phyloP scores from a whole-genome alignment of 2,888 invertebrate species.

The Rotaria macrura region DNA sequence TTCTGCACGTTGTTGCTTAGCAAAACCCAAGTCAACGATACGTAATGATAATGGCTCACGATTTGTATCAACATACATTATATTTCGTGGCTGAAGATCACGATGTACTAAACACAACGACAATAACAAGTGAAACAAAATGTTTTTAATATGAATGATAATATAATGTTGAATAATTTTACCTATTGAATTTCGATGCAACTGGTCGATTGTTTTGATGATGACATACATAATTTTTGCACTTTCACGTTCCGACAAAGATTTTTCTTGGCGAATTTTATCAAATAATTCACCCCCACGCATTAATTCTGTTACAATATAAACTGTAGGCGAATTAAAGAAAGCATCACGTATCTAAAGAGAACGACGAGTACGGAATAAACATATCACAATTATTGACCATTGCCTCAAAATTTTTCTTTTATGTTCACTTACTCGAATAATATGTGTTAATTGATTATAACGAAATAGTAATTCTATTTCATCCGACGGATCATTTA shows the following conservation, averaged over 20 bases:
- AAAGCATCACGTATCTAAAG: conserved; percentile 19
- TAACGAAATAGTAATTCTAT: conserved; percentile 88
- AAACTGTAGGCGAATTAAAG: conserved; percentile 54
- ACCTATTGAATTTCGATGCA: conserved; percentile 68
- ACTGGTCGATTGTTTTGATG: conserved; percentile 74
- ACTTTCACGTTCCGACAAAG: conserved; percentile 80
- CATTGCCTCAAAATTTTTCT: too few species aligned
- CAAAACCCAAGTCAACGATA: conserved; percentile 93
- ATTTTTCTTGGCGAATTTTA: conserved; percentile 67
- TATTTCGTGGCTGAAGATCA: conserved; percentile 93
- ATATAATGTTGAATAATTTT: background rate
- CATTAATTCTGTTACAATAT: conserved; percentile 81
- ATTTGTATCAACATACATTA: conserved; percentile 75
- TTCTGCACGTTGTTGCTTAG: conserved; percentile 86
- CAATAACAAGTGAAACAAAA: background rate
- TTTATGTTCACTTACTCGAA: conserved; percentile 72
- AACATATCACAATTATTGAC: too few species aligned
- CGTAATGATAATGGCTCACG: conserved; percentile 74
- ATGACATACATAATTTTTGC: conserved; percentile 76
- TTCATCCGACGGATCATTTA: conserved; percentile 88
- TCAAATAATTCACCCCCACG: conserved; percentile 88
- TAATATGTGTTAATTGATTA: conserved; percentile 86
- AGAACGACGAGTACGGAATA: background rate
- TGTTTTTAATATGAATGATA: background rate
- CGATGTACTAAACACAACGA: conserved; percentile 59